These are phyloP conservation scores for Lycodopsis pacificus DNA, from an alignment of 2,797 vertebrate species.

Conservation along the genomic window DNA sequence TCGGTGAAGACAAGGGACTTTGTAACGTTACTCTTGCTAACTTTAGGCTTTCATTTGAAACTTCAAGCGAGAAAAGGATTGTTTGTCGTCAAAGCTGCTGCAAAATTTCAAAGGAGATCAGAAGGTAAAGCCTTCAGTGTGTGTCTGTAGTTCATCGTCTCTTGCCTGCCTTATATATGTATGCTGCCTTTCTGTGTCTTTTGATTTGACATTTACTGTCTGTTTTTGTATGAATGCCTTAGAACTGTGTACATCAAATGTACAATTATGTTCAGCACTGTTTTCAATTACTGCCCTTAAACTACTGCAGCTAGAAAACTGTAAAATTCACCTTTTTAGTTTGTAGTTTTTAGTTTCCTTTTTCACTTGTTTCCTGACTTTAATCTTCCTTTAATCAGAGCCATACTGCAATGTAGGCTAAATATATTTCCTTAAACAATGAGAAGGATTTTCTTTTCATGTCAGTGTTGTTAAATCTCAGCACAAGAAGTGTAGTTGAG, in stretches of 20 bases:
- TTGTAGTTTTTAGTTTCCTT: background rate
- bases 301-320: background rate
- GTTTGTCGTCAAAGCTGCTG: slow-evolving; percentile 16
- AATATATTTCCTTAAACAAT: slow-evolving; percentile 28
- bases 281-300: background rate
- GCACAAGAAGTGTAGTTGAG: background rate
- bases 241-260: background rate
- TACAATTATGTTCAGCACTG: background rate
- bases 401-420: background rate
- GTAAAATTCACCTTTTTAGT: background rate
- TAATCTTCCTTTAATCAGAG: slow-evolving; percentile 24
- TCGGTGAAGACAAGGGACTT: slow-evolving; percentile 28
- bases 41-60: slow-evolving; percentile 7
- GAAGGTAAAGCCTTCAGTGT: slow-evolving; percentile 56
- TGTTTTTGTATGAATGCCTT: slow-evolving; percentile 1
- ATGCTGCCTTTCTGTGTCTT: slow-evolving; percentile 9
- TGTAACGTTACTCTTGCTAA: background rate
- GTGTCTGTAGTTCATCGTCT: background rate
- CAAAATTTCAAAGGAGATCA: slow-evolving; percentile 4
- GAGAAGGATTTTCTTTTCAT: slow-evolving; percentile 19
- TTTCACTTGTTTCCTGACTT: slow-evolving; percentile 8
- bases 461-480: slow-evolving; percentile 30
- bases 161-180: no score
- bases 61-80: slow-evolving; percentile 13
- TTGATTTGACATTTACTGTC: background rate